phyloP scores from a whole-genome alignment of 2,797 vertebrate species.

The Crenuchus spilurus region DNA sequence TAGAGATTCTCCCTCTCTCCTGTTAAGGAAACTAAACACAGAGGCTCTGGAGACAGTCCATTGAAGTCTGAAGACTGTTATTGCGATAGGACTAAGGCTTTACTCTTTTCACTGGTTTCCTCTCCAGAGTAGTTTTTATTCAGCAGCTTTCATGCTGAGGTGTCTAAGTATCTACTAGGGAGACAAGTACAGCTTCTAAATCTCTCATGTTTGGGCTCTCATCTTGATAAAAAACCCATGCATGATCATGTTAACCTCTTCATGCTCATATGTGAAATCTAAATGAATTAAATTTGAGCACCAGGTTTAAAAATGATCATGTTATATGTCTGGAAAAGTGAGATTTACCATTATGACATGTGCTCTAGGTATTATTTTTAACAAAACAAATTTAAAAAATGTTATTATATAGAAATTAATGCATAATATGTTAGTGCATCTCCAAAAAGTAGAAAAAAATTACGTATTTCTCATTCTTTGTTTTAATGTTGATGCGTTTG shows the following conservation, averaged over 20 bases:
- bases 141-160: constrained; percentile 5
- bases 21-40: constrained; percentile 20
- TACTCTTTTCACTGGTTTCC: constrained; percentile 5
- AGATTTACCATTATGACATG: too few relatives aligned
- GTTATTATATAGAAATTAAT: too few relatives aligned
- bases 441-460: too few relatives aligned
- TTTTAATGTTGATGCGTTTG: too few relatives aligned
- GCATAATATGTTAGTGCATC: too few relatives aligned
- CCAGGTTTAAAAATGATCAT: too few relatives aligned
- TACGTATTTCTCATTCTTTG: too few relatives aligned
- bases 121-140: constrained; percentile 1
- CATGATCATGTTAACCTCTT: background rate
- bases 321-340: too few relatives aligned
- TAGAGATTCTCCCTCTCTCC: constrained; percentile 11
- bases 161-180: background rate
- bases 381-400: too few relatives aligned
- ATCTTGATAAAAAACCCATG: background rate
- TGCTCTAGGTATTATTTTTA: too few relatives aligned
- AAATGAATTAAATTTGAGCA: too few relatives aligned
- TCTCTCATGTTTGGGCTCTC: background rate
- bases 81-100: constrained; percentile 10
- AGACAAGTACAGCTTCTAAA: background rate
- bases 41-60: background rate
- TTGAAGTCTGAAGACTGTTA: constrained; percentile 17
- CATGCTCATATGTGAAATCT: background rate